Evolutionary conservation across 2,888 invertebrate species (phyloP), one percentile per base, ranked within the genome.

Genomic region (Chrysolina americana): DNA sequence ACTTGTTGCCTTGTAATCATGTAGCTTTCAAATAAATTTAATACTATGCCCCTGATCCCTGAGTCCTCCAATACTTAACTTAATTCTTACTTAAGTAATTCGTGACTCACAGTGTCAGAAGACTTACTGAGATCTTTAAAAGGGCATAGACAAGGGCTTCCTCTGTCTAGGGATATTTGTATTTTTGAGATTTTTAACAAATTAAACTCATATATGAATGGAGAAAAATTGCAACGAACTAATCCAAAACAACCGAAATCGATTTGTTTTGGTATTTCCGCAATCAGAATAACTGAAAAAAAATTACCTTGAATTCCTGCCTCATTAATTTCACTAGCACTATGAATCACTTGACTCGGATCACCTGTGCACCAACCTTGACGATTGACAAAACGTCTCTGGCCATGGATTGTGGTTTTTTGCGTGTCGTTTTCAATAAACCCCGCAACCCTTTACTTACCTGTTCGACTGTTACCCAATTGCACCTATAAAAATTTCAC

Each of bases 401-500:
- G 86, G 83, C 87, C 87, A 85, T 87, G 87, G 83, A 70, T 80
- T 82, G 87, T 82, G 87, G 87, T 87, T 87, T 87, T 85, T 80
- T 81, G 82, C 82, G 80, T 79, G 80, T 77, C 76, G 76, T 78
- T 78, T 77, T 69, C 23, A 59, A 75, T 78, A 80, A n/a, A 74
- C 36, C 56, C 28, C 75, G 76, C 77, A 84, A 83, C 84, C 83
- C 83, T 82, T 83, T 82, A 80, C 81, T 79, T 83, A 82, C 82
- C 83, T 83, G 82, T 79, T 11, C 44, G 53, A 50, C 66, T 62
- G 76, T 76, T 71, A 72, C 81, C 83, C 83, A 84, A 86, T 85
- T 83, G 80, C 84, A 85, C 84, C 82, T 85, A 78, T 76, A 78
- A 75, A 74, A 79, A 79, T 85, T 84, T 85, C 84, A 85, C 86